A percentile compares a stretch with the other conserved stretches of the same genome.
phyloP scores from a whole-genome alignment of 2,113 vertebrate genomes.

The Gymnorhina tibicen region DNA sequence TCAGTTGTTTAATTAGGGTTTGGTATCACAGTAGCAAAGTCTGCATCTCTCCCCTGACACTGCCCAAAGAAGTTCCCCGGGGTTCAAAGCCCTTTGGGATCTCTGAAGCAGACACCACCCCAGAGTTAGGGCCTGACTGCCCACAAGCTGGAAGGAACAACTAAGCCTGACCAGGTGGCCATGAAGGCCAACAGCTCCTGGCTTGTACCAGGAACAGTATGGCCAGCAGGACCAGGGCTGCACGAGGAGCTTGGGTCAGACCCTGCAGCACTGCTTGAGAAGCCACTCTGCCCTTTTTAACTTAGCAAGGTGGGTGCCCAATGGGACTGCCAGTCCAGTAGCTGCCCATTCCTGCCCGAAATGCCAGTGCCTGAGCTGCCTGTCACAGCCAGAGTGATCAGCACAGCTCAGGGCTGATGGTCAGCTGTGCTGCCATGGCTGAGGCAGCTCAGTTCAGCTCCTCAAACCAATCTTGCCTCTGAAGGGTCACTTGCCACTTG shows the following conservation, averaged over 20 bases:
- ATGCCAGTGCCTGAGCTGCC: not conserved
- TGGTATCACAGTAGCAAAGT: not conserved
- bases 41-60: not conserved
- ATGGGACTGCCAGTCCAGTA: not conserved
- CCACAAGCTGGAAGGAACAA: not conserved
- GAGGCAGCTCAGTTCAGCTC: not conserved
- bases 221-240: not conserved
- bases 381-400: rapidly evolving
- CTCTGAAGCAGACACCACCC: not conserved
- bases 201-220: not conserved
- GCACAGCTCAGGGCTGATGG: not conserved
- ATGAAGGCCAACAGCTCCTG: not conserved
- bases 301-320: no score
- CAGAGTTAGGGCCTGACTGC: not conserved
- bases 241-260: not conserved
- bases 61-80: not conserved
- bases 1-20: not conserved
- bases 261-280: not conserved
- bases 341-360: not conserved
- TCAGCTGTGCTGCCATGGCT: not conserved
- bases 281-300: not conserved
- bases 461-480: not conserved
- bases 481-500: not conserved
- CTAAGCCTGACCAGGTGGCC: not conserved
- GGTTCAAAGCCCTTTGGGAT: not conserved